Percentiles rank a stretch among this genome's conserved stretches.
phyloP scores from a whole-genome alignment of 2,797 vertebrate species.

The Amblyraja radiata region DNA sequence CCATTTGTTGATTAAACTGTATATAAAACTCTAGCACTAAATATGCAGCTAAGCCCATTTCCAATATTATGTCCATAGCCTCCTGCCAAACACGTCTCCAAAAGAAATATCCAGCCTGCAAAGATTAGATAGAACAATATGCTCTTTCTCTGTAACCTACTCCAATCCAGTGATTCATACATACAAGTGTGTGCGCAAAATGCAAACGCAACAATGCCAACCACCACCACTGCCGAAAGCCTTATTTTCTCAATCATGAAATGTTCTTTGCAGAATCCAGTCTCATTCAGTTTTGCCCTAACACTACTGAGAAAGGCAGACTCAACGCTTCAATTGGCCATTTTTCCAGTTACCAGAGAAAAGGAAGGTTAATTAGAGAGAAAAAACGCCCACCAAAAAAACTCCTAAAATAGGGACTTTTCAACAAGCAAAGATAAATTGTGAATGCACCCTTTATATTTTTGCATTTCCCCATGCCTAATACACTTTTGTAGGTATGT shows the following conservation, averaged over 20 bases:
- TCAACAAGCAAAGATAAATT: not conserved
- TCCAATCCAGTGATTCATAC: no score
- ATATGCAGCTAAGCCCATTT: not conserved
- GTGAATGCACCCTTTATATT: not conserved
- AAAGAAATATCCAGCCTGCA: not conserved
- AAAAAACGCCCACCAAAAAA: not conserved
- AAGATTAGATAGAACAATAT: not conserved
- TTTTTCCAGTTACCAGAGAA: no score
- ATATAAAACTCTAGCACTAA: not conserved
- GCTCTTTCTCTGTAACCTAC: not conserved
- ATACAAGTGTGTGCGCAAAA: not conserved
- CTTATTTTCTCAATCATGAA: no score
- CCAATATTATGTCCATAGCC: not conserved
- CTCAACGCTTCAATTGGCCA: not conserved
- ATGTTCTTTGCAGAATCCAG: not conserved
- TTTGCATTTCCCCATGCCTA: not conserved
- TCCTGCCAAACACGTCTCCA: not conserved
- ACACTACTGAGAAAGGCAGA: not conserved
- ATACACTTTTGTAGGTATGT: not conserved
- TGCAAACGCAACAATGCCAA: not conserved
- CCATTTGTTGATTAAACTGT: not conserved
- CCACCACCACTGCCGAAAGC: not conserved
- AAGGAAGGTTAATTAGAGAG: not conserved
- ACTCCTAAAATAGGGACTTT: not conserved
- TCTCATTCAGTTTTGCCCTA: not conserved